These are phyloP conservation scores for Marcusenius ussheri DNA, from an alignment of 2,113 vertebrate species.

Conservation along the genomic window DNA sequence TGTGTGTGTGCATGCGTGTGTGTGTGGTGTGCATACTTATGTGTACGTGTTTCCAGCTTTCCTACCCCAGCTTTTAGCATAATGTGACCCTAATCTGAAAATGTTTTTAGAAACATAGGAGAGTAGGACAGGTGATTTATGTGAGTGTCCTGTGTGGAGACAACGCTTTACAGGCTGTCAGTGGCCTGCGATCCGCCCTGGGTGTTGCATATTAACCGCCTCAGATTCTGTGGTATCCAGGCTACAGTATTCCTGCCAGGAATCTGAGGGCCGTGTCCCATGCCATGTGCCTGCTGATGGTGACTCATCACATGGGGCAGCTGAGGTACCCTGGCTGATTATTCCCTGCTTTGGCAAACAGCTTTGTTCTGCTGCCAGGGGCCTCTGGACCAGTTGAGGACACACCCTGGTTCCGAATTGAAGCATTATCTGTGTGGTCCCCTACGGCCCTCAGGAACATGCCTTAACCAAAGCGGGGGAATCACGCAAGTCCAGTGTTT, in stretches of 20 bases:
- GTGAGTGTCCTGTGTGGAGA: neutral
- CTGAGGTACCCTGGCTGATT: neutral
- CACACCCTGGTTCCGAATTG: neutral
- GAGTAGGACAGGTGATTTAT: neutral
- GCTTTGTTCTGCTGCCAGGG: neutral
- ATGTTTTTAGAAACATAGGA: neutral
- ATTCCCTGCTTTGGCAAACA: neutral
- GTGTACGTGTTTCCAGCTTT: neutral
- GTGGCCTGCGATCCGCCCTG: neutral
- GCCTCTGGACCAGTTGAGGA: neutral
- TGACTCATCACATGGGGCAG: neutral
- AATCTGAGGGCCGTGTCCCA: neutral
- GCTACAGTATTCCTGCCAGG: neutral
- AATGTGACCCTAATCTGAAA: neutral
- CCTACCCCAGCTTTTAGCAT: neutral
- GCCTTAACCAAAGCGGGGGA: neutral
- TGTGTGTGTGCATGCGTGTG: neutral
- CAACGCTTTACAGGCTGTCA: neutral
- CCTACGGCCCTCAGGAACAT: neutral
- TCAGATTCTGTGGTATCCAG: neutral
- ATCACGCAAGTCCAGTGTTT: neutral
- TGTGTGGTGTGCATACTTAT: neutral
- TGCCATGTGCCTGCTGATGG: neutral
- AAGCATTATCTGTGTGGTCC: neutral
- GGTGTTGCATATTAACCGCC: neutral